Evolutionary conservation across 2,888 invertebrate genomes (phyloP).

Genomic region (Sthenelais limicola): DNA sequence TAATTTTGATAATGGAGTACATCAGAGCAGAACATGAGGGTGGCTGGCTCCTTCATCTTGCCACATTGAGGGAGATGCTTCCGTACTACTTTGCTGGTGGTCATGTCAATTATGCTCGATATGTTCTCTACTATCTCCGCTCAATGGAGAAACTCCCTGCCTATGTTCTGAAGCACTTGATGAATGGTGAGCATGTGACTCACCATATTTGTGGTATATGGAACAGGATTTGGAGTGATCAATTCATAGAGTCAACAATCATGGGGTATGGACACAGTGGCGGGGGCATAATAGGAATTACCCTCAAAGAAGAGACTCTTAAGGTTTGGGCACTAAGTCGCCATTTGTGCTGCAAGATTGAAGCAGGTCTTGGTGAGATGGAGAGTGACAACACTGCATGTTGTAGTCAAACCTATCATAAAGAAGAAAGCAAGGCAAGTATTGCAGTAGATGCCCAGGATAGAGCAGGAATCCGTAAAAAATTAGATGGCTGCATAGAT

Average conservation of each 20-base stretch:
- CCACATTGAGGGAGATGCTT: not conserved
- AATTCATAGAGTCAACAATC: conserved; percentile 38
- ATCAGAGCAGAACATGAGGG: conserved; percentile 36
- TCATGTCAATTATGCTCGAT: conserved; percentile 34
- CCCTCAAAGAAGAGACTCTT: not conserved
- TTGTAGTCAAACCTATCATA: too few species aligned
- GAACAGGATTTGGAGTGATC: conserved; percentile 26
- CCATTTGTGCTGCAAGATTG: not conserved
- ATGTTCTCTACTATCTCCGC: conserved; percentile 34
- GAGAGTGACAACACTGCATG: too few species aligned
- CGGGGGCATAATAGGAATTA: conserved; percentile 17
- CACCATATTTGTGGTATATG: conserved; percentile 23
- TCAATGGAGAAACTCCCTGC: conserved; percentile 30
- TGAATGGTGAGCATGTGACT: not conserved
- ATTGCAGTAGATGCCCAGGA: too few species aligned
- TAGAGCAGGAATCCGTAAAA: too few species aligned
- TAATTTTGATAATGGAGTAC: conserved; percentile 33
- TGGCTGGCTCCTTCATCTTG: conserved; percentile 3
- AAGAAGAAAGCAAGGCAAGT: too few species aligned
- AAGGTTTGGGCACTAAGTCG: not conserved
- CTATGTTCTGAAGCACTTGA: too few species aligned
- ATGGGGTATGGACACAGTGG: conserved; percentile 31
- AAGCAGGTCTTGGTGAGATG: not conserved
- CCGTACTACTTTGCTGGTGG: conserved; percentile 38
- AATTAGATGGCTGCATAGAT: too few species aligned